Evolutionary conservation across 2,888 invertebrate genomes (phyloP), one percentile per base, ranked within the genome.

Genomic region (Acanthococcus lagerstroemiae): DNA sequence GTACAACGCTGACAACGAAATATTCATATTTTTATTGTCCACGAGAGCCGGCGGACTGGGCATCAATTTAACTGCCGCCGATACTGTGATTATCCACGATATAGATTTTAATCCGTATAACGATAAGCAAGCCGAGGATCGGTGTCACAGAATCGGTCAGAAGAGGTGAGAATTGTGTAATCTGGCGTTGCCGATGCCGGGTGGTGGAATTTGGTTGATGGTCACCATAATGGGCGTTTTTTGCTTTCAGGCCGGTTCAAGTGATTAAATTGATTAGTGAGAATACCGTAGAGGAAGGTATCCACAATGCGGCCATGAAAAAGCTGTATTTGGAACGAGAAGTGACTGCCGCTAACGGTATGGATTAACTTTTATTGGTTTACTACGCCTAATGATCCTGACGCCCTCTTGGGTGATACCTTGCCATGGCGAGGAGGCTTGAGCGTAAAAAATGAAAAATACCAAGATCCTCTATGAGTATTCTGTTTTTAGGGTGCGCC

Each of bases 81-180:
- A 96, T 78, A 90, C 90, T 12, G 96, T 96, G 71, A 87, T 95
- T 72, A 87, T 97, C 70, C 95, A 97, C 76, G 97, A 97, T 75
- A 92, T 96, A 58, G 97, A 97, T 80, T 95, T 94, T 76, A 97
- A 97, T 79, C 96, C 96, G 0, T 95, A 96, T 77, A 96, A 96
- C 76, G 96, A 97, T 76, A 95, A 95, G 77, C 95, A 95, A 78
- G 96, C 96, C 0, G 95, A 96, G 76, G 96, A 97, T 78, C 81
- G 87, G 69, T 87, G 87, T 74, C 87, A 88, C 75, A 79, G 87
- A 26, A 83, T 88, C 83, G 87, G 87, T 0, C 87, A 88, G 74
- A 83, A 80, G 1, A 72, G 69, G 73, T 73, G 56, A 69, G 63
- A 25, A 1, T 30, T 54, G 6, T 19, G 26, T 7, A 9, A 22